Evolutionary conservation across 2,797 vertebrate genomes (phyloP), one percentile per base, ranked within the genome.

Genomic region (Tarsius wallacei): DNA sequence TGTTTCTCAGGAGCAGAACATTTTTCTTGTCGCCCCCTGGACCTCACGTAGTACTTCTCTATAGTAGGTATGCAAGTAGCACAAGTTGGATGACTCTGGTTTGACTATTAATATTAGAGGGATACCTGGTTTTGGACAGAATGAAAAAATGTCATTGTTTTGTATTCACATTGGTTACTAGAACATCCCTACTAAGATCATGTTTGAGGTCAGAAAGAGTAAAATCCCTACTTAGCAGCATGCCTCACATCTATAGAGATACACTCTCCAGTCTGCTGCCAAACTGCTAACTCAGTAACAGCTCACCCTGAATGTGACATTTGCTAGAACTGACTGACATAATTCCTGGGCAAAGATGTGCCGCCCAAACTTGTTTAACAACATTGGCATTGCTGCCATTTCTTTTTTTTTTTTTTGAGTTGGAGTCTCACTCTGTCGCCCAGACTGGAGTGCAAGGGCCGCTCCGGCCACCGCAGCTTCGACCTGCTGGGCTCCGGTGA

Each of bases 201-300:
- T 80, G 85, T 88, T 90, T 63, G 92, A 68, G 42, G 82, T 82
- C 9, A 51, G 80, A 84, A 77, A 84, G 31, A 89, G 13, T 78
- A 53, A 78, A 88, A 47, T 74, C 26, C 7, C 17, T 78, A 6
- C n/a, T 68, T 64, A 22, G 57, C 24, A 22, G 31, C 66, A 22
- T 51, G 31, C 57, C 26, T 59, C 42, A 24, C 55, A 42, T 42
- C 5, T 36, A 2, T 59, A 71, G 82, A 82, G 24, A 53, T 19
- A 11, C 8, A 24, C 16, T 19, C n/a, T 66, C 59, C 31, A 71
- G 7, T 63, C 36, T 91, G 73, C 91, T 91, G 64, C 57, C 84
- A 74, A 31, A 68, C 51, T 55, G 59, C 76, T 49, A 47, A 53
- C 42, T 70, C 78, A 19, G 55, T 55, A 71, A 33, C 57, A 91